A percentile compares a stretch with the other conserved stretches of the same genome.
Conservation (phyloP, 2,888 invertebrate species). For the Pseudococcus jackbeardsleyi region DNA sequence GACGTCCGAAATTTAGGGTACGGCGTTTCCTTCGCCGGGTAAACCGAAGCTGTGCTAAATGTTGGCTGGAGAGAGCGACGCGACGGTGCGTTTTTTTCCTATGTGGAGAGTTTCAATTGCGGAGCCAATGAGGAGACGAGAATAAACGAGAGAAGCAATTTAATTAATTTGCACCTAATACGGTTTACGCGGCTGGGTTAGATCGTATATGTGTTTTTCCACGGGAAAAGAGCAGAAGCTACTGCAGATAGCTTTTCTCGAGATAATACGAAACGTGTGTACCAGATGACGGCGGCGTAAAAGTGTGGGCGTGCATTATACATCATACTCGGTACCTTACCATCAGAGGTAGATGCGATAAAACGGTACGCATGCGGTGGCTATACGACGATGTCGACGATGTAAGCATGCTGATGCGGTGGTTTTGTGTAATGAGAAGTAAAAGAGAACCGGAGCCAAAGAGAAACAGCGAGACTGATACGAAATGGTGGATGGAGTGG, state of each 20-base stretch:
- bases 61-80: neutral
- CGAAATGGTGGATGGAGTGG: neutral
- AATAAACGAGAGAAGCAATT: slow-evolving; percentile 43
- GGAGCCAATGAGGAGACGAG: slow-evolving; percentile 44
- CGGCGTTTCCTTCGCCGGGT: neutral
- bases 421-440: slow-evolving; percentile 19
- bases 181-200: neutral
- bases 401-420: slow-evolving; percentile 2
- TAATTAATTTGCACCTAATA: slow-evolving; percentile 45
- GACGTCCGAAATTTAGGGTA: slow-evolving; percentile 46
- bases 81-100: slow-evolving; percentile 21
- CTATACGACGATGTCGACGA: neutral
- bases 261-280: neutral
- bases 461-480: neutral
- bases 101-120: neutral
- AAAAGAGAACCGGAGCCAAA: neutral
- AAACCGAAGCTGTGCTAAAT: neutral
- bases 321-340: neutral
- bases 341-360: neutral
- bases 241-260: neutral
- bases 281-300: neutral
- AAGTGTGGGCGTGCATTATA: neutral
- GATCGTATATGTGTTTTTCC: neutral
- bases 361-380: neutral
- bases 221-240: too few relatives aligned